phyloP scores from a whole-genome alignment of 1,140 invertebrate genomes.

The Limonius californicus region DNA sequence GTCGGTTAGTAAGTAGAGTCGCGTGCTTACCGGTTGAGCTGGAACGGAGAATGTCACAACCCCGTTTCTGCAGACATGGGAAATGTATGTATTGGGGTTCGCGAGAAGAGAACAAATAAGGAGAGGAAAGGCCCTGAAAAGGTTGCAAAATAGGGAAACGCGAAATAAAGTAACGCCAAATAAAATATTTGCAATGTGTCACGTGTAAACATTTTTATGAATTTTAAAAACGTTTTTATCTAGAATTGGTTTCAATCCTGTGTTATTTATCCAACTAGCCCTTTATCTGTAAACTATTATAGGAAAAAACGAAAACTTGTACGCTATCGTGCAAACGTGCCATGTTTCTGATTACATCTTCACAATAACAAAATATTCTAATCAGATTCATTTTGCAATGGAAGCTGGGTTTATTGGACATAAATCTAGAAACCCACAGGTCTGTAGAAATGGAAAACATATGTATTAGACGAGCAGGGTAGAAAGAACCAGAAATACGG shows the following conservation, averaged over 20 bases:
- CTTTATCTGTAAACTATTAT: no score
- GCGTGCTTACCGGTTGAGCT: slow-evolving; percentile 13
- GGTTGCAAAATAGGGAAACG: not conserved
- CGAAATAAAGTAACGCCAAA: not conserved
- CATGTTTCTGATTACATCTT: no score
- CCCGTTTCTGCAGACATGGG: slow-evolving; percentile 8
- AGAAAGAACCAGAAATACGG: no score
- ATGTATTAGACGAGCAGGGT: not conserved
- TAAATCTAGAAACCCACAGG: slow-evolving; percentile 1
- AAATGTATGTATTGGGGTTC: slow-evolving; percentile 13
- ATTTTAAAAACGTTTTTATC: no score
- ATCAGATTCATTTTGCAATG: no score
- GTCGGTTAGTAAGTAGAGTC: slow-evolving; percentile 14
- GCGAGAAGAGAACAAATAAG: not conserved
- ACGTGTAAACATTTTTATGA: not conserved
- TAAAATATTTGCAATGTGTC: slow-evolving; percentile 10
- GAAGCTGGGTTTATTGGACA: not conserved
- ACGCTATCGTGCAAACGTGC: no score
- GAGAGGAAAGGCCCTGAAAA: not conserved
- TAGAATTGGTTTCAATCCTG: no score
- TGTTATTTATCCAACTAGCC: no score
- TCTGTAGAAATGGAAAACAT: slow-evolving; percentile 7
- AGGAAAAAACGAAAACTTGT: no score
- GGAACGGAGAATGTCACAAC: slow-evolving; percentile 12
- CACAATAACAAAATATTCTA: no score